These are phyloP conservation scores for Scomberomorus guttatus DNA, from an alignment of 2,797 vertebrate genomes.

Conservation along the genomic window DNA sequence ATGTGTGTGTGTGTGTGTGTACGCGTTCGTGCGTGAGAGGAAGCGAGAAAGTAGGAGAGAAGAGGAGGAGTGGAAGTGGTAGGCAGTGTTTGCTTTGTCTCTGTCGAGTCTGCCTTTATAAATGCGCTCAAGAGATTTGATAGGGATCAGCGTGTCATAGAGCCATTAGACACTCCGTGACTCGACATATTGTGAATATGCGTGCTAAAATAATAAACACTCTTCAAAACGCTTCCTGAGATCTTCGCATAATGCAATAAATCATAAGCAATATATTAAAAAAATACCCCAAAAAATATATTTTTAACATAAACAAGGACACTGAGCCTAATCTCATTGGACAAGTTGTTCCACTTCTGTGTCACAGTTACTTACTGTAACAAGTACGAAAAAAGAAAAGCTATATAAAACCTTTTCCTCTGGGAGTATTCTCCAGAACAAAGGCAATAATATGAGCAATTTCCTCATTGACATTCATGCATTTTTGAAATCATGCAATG, in stretches of 20 bases:
- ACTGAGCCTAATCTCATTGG: constrained; percentile 68
- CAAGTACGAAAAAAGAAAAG: constrained; percentile 49
- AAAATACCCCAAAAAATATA: constrained; percentile 2
- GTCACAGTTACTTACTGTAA: constrained; percentile 73
- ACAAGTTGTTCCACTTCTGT: constrained; percentile 61
- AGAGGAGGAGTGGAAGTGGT: constrained; percentile 27
- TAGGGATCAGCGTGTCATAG: constrained; percentile 45
- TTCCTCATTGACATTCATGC: constrained; percentile 73
- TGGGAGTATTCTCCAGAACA: constrained; percentile 57
- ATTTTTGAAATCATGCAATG: constrained; percentile 51
- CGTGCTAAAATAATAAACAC: constrained; percentile 27
- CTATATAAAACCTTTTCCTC: constrained; percentile 71
- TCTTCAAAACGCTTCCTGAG: constrained; percentile 1
- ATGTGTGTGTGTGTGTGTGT: constrained; percentile 8
- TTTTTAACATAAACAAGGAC: constrained; percentile 72
- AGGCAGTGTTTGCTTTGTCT: constrained; percentile 39
- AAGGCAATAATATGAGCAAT: constrained; percentile 61
- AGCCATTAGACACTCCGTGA: constrained; percentile 29
- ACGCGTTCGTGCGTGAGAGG: constrained; percentile 1
- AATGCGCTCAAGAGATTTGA: constrained; percentile 51
- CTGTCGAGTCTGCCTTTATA: constrained; percentile 45
- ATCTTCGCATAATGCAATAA: constrained; percentile 38
- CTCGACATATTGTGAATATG: constrained; percentile 1
- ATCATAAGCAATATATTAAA: constrained; percentile 32
- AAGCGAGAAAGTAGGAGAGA: constrained; percentile 3